These are phyloP conservation scores for Nothocercus julius DNA, from an alignment of 2,113 vertebrate genomes.

Conservation along the genomic window DNA sequence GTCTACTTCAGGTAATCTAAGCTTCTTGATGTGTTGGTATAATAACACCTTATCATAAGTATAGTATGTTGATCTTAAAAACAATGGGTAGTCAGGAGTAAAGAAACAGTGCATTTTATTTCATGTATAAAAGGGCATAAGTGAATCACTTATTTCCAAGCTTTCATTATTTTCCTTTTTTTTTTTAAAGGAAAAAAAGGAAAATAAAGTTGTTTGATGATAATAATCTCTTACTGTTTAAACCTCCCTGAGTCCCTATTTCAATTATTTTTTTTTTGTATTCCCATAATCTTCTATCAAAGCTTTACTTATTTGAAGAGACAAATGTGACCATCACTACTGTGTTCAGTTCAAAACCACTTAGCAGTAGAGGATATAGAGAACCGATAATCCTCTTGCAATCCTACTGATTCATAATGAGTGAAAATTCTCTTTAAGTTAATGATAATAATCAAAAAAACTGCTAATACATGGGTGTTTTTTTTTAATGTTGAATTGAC, in stretches of 20 bases:
- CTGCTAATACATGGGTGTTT: rapidly evolving
- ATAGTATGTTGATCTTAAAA: not conserved
- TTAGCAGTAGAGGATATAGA: not conserved
- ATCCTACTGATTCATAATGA: not conserved
- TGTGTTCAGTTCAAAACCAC: not conserved
- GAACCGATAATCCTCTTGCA: not conserved
- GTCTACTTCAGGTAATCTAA: not conserved
- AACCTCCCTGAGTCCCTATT: no score
- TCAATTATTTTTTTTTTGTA: slow-evolving; percentile 4
- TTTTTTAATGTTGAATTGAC: not conserved
- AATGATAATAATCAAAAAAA: not conserved
- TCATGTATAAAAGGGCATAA: not conserved
- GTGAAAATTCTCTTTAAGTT: not conserved
- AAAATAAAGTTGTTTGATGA: not conserved
- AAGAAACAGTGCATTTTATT: not conserved
- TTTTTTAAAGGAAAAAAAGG: no score
- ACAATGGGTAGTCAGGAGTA: not conserved
- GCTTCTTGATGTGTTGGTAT: not conserved
- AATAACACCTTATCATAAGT: not conserved
- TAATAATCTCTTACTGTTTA: no score
- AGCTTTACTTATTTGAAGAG: slow-evolving; percentile 27
- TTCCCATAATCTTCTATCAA: not conserved
- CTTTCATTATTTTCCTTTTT: not conserved
- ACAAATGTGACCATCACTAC: not conserved
- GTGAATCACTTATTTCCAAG: not conserved